Base-by-base conservation (phyloP, 2,888 invertebrate genomes). In the Mythimna impura region DNA sequence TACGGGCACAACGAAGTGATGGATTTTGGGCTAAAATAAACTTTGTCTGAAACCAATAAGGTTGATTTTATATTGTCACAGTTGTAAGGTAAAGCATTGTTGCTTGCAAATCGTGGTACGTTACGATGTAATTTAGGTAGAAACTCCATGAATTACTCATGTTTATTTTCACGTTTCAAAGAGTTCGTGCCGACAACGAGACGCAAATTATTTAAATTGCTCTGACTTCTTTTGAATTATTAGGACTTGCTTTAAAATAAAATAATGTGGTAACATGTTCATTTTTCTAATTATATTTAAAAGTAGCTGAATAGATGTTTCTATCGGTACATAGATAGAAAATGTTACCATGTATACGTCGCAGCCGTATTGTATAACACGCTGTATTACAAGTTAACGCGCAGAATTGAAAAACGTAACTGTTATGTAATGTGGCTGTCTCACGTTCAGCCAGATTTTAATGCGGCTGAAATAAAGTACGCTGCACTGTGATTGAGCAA, bases 61-160 rank as follows among this genome's bases (percentile, higher is more conserved):
- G 73, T 78, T 61, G 58, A 7, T 68, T 85, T 83, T 76, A 20
- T 22, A 5, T 20, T 65, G 12, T 7, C n/a, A 55, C 3, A 20
- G 14, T 25, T 62, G 3, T 12, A 47, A 58, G 0, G 10, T 69
- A 72, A 54, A 73, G 65, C 61, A 73, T 74, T 69, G 63, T 74
- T 50, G 69, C 58, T 65, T 61, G 69, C 73, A 73, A 78, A 85
- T 81, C 52, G 57, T 43, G 58, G 36, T 50, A 75, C 61, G 47
- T 57, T 54, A 76, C 58, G 66, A 71, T 67, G 69, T 80, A 82
- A 85, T 84, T 85, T 80, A 58, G 67, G 68, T 73, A 63, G 7
- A 69, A 83, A 83, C 70, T 81, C 68, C 65, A 71, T 67, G 73
- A 73, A 85, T 78, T 78, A 75, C 83, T 75, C 63, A 71, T 83